Evolutionary conservation across 35 echinoderm and acorn worm genomes (phyloP).

Genomic region (Ophioderma brevispina): DNA sequence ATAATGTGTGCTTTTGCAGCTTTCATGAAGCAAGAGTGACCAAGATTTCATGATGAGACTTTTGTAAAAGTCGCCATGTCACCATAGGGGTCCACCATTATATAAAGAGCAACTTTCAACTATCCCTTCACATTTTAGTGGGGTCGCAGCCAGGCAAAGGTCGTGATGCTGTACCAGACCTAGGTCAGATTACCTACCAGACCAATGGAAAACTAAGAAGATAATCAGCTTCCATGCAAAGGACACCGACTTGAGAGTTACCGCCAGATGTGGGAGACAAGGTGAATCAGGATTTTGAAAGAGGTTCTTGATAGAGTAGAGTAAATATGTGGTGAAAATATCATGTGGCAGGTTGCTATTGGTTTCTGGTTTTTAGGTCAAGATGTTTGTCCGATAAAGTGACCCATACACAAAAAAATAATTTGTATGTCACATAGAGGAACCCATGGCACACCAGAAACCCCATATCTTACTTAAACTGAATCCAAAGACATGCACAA

Average conservation of each 20-base stretch:
- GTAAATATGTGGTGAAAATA: no score
- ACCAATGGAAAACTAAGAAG: slow-evolving; percentile 47
- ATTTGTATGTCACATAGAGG: no score
- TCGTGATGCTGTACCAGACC: slow-evolving; percentile 77
- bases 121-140: slow-evolving; percentile 83
- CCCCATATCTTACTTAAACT: no score
- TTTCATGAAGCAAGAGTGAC: slow-evolving; percentile 86
- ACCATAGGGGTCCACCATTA: slow-evolving; percentile 45
- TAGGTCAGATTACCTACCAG: slow-evolving; percentile 66
- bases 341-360: no score
- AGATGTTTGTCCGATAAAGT: no score
- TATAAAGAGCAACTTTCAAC: slow-evolving; percentile 72
- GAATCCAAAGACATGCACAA: no score
- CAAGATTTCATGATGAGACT: no score
- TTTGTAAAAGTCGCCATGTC: slow-evolving; percentile 82
- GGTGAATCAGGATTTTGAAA: no score
- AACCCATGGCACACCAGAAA: no score
- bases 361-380: no score
- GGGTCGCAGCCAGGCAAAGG: slow-evolving; percentile 92
- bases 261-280: slow-evolving; percentile 85
- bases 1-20: slow-evolving; percentile 63
- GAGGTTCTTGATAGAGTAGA: no score
- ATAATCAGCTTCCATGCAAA: slow-evolving; percentile 88
- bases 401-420: no score
- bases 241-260: slow-evolving; percentile 83